A percentile compares a stretch with the other conserved stretches of the same genome.
Conservation (phyloP, 2,113 vertebrate genomes). For the Colius striatus region DNA sequence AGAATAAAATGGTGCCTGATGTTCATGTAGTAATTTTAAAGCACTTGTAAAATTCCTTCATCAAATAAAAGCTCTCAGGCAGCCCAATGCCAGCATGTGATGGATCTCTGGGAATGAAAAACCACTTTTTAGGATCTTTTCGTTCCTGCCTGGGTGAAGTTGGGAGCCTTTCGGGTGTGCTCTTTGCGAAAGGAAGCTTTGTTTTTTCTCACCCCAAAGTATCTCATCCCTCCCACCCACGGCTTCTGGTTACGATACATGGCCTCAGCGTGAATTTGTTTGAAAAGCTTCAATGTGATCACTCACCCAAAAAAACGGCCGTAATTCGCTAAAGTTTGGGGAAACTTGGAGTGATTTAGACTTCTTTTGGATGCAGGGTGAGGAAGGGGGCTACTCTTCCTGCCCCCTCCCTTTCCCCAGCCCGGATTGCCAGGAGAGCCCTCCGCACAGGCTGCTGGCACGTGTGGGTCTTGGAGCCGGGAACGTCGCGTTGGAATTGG, state of each 20-base stretch:
- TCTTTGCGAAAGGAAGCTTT: background rate
- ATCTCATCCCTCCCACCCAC: background rate
- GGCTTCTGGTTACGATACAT: background rate
- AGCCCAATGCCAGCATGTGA: background rate
- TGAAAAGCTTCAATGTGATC: accelerated
- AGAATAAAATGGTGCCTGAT: background rate
- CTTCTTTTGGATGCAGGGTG: background rate
- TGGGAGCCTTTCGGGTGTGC: background rate
- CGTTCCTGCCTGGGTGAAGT: background rate
- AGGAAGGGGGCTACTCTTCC: background rate
- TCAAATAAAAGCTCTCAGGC: background rate
- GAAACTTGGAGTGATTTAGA: background rate
- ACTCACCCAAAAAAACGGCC: accelerated
- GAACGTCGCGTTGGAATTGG: slow-evolving; percentile 34
- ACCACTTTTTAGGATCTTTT: background rate
- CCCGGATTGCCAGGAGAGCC: background rate
- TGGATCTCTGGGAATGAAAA: background rate
- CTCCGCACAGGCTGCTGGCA: background rate
- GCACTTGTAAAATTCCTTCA: background rate
- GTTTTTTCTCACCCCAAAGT: background rate
- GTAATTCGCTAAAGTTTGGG: background rate
- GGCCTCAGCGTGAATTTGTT: background rate
- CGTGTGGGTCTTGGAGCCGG: background rate
- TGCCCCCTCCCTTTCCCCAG: background rate
- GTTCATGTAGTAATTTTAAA: background rate